Evolutionary conservation across 1,140 invertebrate genomes (phyloP), one percentile per base, ranked within the genome.

Genomic region (Leguminivora glycinivorella): DNA sequence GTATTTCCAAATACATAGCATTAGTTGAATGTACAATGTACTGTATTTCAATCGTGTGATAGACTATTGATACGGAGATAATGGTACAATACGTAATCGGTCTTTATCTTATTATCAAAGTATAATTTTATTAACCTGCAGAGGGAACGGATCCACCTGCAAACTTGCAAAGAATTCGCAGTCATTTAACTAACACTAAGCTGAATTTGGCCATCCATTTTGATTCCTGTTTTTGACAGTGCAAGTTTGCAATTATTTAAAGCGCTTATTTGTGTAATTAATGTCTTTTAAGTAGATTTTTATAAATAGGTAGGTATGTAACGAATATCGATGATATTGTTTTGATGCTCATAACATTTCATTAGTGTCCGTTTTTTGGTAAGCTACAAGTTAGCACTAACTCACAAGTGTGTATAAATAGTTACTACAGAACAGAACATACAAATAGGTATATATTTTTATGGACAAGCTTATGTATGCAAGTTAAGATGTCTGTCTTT

Each of bases 161-260:
- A n/a, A n/a, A n/a, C n/a, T n/a, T n/a, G n/a, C n/a, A n/a, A n/a
- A n/a, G n/a, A n/a, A n/a, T n/a, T n/a, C n/a, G n/a, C n/a, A n/a
- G n/a, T n/a, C n/a, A n/a, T n/a, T n/a, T n/a, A n/a, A n/a, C n/a
- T n/a, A n/a, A n/a, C n/a, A n/a, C n/a, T n/a, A n/a, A n/a, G n/a
- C n/a, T n/a, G n/a, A n/a, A n/a, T 7, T 52, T 52, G 47, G 22
- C 17, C 47, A 52, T 52, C 47, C 47, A 52, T 52, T 52, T 52
- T 52, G n/a, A 22, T 52, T 52, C n/a, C 7, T 1, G 22, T 52
- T 52, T n/a, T 52, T n/a, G 47, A 4, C n/a, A 52, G 47, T 17
- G 47, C n/a, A n/a, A n/a, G n/a, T n/a, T 52, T 52, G 47, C 6
- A 19, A 52, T 19, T n/a, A n/a, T n/a, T n/a, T 43, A 17, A 43